phyloP scores from a whole-genome alignment of 2,797 vertebrate species.

The Leptodactylus fallax region DNA sequence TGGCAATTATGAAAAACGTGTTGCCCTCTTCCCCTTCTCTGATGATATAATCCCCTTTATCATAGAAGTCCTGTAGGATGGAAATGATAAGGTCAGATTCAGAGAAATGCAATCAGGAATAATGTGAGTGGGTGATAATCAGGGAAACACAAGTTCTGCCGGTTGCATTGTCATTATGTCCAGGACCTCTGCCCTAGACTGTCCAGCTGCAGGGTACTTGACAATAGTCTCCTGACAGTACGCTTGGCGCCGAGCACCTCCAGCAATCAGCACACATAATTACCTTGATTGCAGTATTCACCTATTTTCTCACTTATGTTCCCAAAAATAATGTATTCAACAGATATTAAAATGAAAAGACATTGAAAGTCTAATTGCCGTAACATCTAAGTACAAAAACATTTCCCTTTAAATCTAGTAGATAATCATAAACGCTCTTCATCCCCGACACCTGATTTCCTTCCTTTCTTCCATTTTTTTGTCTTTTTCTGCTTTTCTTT shows the following conservation, averaged over 20 bases:
- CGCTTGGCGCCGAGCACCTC: background rate
- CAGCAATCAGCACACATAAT: slow-evolving; percentile 29
- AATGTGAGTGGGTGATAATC: slow-evolving; percentile 13
- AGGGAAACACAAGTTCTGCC: background rate
- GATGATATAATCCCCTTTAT: slow-evolving; percentile 82
- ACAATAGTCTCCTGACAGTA: background rate
- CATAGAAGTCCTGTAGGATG: slow-evolving; percentile 77
- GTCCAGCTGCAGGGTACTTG: slow-evolving; percentile 4
- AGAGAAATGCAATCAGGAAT: slow-evolving; percentile 23
- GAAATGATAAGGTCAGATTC: slow-evolving; percentile 5
- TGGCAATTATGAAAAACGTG: slow-evolving; percentile 83
- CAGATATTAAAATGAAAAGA: background rate
- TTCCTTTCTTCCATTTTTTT: too few species aligned
- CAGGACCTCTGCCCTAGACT: slow-evolving; percentile 15
- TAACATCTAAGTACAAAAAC: background rate
- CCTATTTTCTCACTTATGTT: background rate
- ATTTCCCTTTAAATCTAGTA: too few species aligned
- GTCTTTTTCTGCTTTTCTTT: too few species aligned
- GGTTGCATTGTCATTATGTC: background rate
- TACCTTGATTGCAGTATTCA: background rate
- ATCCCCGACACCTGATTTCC: too few species aligned
- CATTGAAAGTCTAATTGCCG: background rate
- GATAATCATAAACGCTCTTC: too few species aligned
- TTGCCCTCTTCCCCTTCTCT: slow-evolving; percentile 83
- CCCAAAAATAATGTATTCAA: background rate